Percentiles rank a stretch among this genome's conserved stretches.
These are phyloP conservation scores for Coelopa frigida DNA, from an alignment of 1,140 invertebrate genomes.

Conservation along the genomic window DNA sequence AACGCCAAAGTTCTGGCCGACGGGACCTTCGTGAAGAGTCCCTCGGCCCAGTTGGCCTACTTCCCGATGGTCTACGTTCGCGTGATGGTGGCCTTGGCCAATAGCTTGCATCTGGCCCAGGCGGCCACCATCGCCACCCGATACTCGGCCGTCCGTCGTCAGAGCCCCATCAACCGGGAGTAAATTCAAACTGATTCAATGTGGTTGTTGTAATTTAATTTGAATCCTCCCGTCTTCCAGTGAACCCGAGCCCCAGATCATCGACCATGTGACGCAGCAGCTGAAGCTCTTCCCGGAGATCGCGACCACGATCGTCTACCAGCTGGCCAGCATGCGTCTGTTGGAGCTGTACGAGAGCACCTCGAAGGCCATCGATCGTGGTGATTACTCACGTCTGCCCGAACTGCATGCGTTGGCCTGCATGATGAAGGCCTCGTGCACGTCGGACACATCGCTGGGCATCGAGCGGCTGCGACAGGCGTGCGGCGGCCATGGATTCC, in stretches of 20 bases:
- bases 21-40: slow-evolving; percentile 76
- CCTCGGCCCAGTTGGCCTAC: slow-evolving; percentile 77
- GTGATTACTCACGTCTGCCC: slow-evolving; percentile 66
- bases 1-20: slow-evolving; percentile 76
- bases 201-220: background rate
- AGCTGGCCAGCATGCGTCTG: slow-evolving; percentile 61
- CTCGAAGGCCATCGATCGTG: slow-evolving; percentile 62
- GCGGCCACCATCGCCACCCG: slow-evolving; percentile 73
- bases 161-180: slow-evolving; percentile 72
- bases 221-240: background rate
- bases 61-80: slow-evolving; percentile 85
- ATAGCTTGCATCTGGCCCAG: slow-evolving; percentile 61
- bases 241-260: slow-evolving; percentile 72
- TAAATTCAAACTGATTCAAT: slow-evolving; percentile 42
- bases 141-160: slow-evolving; percentile 77
- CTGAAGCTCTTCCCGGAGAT: slow-evolving; percentile 77
- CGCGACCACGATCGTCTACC: slow-evolving; percentile 66
- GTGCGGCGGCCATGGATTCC: slow-evolving; percentile 90
- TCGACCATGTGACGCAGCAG: slow-evolving; percentile 88
- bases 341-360: slow-evolving; percentile 74
- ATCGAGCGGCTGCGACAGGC: slow-evolving; percentile 72
- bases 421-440: slow-evolving; percentile 78
- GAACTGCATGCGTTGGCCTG: slow-evolving; percentile 82
- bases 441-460: slow-evolving; percentile 58
- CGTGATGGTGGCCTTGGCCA: slow-evolving; percentile 58